Evolutionary conservation across 2,888 invertebrate genomes (phyloP).

Genomic region (Fragum fragum): DNA sequence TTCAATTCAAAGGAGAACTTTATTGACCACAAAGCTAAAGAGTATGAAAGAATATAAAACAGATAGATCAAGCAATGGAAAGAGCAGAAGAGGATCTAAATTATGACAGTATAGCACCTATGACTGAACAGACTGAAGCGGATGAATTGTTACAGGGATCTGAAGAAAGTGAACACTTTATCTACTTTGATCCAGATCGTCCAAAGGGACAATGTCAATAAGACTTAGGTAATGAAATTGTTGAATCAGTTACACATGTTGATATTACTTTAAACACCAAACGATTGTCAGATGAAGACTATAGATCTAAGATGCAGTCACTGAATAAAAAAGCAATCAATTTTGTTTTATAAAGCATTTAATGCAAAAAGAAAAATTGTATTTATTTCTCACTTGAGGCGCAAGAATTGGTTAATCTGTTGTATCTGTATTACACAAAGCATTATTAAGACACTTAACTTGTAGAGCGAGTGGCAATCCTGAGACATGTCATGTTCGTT

Average conservation of each 20-base stretch:
- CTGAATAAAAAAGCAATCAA: slow-evolving; percentile 40
- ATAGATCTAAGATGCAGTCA: slow-evolving; percentile 5
- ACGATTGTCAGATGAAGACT: slow-evolving; percentile 33
- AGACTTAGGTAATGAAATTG: slow-evolving; percentile 51
- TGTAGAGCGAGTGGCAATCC: slow-evolving; percentile 29
- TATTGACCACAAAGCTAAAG: slow-evolving; percentile 22
- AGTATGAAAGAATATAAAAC: slow-evolving; percentile 37
- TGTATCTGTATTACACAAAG: slow-evolving; percentile 32
- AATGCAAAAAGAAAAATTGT: not conserved
- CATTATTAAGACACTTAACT: slow-evolving; percentile 16
- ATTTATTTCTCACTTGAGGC: slow-evolving; percentile 54
- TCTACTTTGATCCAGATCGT: slow-evolving; percentile 32
- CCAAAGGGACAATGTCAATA: slow-evolving; percentile 24
- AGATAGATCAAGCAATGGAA: slow-evolving; percentile 35
- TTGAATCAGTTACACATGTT: slow-evolving; percentile 17
- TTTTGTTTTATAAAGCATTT: slow-evolving; percentile 37
- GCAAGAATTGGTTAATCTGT: slow-evolving; percentile 51
- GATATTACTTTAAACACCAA: slow-evolving; percentile 27
- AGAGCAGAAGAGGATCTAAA: slow-evolving; percentile 13
- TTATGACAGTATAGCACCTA: slow-evolving; percentile 48
- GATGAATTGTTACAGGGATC: slow-evolving; percentile 23
- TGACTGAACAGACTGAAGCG: slow-evolving; percentile 34
- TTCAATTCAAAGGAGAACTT: not conserved
- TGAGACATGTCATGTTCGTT: slow-evolving; percentile 17
- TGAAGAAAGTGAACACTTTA: slow-evolving; percentile 5